Evolutionary conservation across 1,140 invertebrate species (phyloP).

Genomic region (Macrostomum lignano): DNA sequence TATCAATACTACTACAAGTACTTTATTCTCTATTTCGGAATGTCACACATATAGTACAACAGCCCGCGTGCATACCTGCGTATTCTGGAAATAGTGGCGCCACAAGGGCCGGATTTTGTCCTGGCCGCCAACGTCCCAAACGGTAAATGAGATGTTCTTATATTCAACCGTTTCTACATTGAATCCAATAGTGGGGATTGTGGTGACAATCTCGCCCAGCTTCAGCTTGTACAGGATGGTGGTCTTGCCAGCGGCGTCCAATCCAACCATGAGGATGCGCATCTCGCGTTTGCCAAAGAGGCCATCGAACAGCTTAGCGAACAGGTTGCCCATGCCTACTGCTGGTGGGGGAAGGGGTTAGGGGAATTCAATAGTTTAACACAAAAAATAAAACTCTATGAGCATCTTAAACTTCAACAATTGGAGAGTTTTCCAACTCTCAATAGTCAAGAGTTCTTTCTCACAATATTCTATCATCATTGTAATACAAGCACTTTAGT

Average conservation of each 20-base stretch:
- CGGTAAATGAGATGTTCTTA: slow-evolving; percentile 71
- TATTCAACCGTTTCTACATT: slow-evolving; percentile 86
- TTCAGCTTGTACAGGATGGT: slow-evolving; percentile 88
- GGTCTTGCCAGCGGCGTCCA: slow-evolving; percentile 84
- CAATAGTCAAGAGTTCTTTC: too few species aligned
- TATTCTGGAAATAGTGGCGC: slow-evolving; percentile 95
- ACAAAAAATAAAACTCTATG: too few species aligned
- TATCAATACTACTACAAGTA: too few species aligned
- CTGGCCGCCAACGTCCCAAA: slow-evolving; percentile 56
- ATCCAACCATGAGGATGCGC: slow-evolving; percentile 84
- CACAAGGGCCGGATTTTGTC: slow-evolving; percentile 39
- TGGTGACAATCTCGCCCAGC: slow-evolving; percentile 78
- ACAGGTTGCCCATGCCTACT: slow-evolving; percentile 1
- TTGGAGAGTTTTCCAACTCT: too few species aligned
- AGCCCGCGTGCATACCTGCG: slow-evolving; percentile 36
- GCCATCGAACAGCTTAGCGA: not conserved
- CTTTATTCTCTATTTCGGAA: slow-evolving; percentile 6
- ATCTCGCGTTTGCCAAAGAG: slow-evolving; percentile 91
- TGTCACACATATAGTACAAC: not conserved
- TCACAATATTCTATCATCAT: too few species aligned
- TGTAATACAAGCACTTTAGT: too few species aligned
- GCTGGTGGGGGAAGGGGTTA: too few species aligned
- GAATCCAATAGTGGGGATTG: slow-evolving; percentile 80
- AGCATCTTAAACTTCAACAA: too few species aligned
- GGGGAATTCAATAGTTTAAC: too few species aligned